These are phyloP conservation scores for Metacarcinus magister DNA, from an alignment of 2,888 invertebrate species.

Conservation along the genomic window DNA sequence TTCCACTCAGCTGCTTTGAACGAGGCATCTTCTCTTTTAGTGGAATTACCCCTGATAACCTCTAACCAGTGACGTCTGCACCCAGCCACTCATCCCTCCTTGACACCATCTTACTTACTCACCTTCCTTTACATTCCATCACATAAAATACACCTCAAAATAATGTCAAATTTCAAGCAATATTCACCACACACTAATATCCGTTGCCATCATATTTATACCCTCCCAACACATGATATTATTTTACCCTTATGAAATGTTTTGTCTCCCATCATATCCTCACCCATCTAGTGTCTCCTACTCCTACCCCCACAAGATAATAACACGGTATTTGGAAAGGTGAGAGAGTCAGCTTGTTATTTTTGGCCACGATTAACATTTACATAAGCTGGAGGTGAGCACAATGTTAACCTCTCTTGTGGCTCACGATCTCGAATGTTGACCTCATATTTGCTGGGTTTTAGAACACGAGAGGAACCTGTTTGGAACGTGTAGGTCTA, in stretches of 20 bases:
- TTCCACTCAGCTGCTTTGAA: neutral
- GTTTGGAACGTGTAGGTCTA: neutral
- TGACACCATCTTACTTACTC: no score
- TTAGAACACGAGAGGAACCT: neutral
- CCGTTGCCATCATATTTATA: neutral
- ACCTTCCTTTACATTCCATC: no score
- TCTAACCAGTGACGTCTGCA: neutral
- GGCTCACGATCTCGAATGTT: neutral
- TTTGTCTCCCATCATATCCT: neutral
- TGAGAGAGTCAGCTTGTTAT: neutral
- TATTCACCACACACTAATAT: neutral
- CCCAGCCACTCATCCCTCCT: neutral
- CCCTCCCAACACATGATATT: neutral
- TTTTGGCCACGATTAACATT: constrained; percentile 33
- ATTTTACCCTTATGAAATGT: neutral
- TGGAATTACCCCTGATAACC: neutral
- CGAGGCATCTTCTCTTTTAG: neutral
- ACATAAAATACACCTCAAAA: no score
- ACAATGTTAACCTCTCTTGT: neutral
- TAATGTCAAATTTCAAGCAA: neutral
- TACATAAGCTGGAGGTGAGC: constrained; percentile 4
- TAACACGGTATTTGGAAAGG: neutral
- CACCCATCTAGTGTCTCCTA: neutral
- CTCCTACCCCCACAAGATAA: neutral
- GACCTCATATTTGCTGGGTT: neutral